Evolutionary conservation across 2,797 vertebrate genomes (phyloP), one percentile per base, ranked within the genome.

Genomic region (Sciaenops ocellatus): DNA sequence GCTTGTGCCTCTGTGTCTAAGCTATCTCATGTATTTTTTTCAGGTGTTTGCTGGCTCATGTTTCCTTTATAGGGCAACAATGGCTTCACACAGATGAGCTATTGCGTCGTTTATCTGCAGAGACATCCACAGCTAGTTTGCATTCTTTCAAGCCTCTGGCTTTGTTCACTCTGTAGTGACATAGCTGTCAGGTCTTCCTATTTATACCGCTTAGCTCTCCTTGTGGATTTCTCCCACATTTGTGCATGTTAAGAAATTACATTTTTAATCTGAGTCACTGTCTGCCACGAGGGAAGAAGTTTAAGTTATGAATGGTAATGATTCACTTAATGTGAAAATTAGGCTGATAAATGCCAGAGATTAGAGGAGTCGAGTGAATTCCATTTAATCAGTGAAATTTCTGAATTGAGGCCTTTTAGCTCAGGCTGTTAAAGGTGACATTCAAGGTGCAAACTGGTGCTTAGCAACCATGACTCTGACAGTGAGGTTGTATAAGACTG

Each of bases 81-180:
- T 51, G 24, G 71, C 63, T 76, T 74, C 6, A 46, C 55, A 79
- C 79, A 72, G 70, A 78, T 79, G 86, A 89, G 74, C 84, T 87
- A 80, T 80, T 85, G 86, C 66, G 54, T 67, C 1, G 52, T 83
- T 89, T 85, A 84, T 88, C 78, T 78, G 75, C 79, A 59, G 64
- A 74, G 83, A 83, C 85, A 54, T 84, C 63, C 76, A 50, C 51
- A 48, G 81, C 65, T 82, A 51, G 79, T 86, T 90, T 90, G 81
- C 62, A 80, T 88, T 85, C 82, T 55, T 65, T 73, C 57, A 38
- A 69, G 64, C 81, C 76, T 26, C 56, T 69, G 66, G 60, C 79
- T 86, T 81, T 60, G 76, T 82, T 87, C 79, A 48, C 68, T 81
- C 56, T 51, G 54, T 48, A 12, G 67, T 79, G 60, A 86, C 66